Percentiles rank a stretch among this genome's conserved stretches.
Conservation (phyloP, 2,113 vertebrate species). For the Pomatostomus ruficeps region DNA sequence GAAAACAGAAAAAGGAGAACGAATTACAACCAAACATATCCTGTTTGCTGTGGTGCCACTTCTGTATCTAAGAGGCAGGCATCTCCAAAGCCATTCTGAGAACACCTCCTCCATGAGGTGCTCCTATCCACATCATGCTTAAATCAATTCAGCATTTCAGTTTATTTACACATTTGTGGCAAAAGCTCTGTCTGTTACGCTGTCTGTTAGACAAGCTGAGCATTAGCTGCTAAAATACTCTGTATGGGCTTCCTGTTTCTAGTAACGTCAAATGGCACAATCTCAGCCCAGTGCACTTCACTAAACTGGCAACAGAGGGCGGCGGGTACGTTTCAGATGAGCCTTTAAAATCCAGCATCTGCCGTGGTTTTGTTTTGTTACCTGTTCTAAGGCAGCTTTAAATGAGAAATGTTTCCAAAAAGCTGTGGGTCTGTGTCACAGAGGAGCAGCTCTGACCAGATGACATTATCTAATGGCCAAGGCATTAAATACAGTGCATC, state of each 20-base stretch:
- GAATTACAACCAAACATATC: not conserved
- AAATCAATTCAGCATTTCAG: not conserved
- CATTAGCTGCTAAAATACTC: not conserved
- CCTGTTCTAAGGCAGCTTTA: not conserved
- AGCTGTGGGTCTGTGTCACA: not conserved
- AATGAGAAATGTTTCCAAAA: not conserved
- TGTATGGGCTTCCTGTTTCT: not conserved
- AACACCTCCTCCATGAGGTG: not conserved
- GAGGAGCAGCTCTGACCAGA: not conserved
- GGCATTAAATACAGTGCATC: not conserved
- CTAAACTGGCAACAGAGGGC: slow-evolving; percentile 24
- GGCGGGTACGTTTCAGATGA: not conserved
- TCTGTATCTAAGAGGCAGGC: not conserved
- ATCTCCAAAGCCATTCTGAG: not conserved
- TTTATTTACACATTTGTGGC: not conserved
- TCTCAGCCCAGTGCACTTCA: not conserved
- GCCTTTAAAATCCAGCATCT: not conserved
- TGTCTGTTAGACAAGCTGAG: not conserved
- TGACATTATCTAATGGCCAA: not conserved
- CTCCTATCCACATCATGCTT: not conserved
- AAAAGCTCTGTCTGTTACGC: not conserved
- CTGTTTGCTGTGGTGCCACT: not conserved
- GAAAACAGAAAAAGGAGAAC: slow-evolving; percentile 1
- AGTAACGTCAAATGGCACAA: not conserved
- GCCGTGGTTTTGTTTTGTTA: not conserved